A percentile compares a stretch with the other conserved stretches of the same genome.
phyloP scores from a whole-genome alignment of 1,140 invertebrate species.

The Ceratoteleas bidentatus region DNA sequence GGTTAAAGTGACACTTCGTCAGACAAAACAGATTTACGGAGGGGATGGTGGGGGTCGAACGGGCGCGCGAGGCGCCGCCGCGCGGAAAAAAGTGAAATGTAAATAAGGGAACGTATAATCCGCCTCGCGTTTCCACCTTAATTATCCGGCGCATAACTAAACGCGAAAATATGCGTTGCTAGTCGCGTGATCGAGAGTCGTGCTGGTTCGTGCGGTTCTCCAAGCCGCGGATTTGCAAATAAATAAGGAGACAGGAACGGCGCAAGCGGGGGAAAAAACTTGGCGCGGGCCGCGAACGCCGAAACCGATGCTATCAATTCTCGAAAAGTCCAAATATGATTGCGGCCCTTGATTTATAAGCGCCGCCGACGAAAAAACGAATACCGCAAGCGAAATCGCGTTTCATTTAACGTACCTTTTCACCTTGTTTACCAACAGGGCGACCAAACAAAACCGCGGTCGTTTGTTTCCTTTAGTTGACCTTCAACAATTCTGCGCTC shows the following conservation, averaged over 20 bases:
- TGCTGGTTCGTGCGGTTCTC: conserved; percentile 42
- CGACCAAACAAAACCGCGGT: no score
- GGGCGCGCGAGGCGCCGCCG: no score
- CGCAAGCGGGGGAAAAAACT: conserved; percentile 26
- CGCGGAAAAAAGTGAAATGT: no score
- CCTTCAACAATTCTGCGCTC: no score
- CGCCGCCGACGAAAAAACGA: no score
- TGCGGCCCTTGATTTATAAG: conserved; percentile 29
- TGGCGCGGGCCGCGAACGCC: conserved; percentile 36
- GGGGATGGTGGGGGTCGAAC: conserved; percentile 2
- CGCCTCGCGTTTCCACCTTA: conserved; percentile 60
- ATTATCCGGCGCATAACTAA: conserved; percentile 72
- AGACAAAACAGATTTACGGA: conserved; percentile 24
- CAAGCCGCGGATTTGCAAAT: conserved; percentile 53
- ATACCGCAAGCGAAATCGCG: no score
- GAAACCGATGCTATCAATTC: conserved; percentile 50
- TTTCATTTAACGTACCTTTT: no score
- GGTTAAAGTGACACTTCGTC: conserved; percentile 36
- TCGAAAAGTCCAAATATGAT: conserved; percentile 30
- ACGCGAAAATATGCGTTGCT: conserved; percentile 69
- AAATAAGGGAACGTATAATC: no score
- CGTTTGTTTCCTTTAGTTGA: no score
- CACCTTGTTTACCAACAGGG: no score
- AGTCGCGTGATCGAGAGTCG: conserved; percentile 62
- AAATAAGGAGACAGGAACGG: conserved; percentile 52